Evolutionary conservation across 2,113 vertebrate genomes (phyloP), one percentile per base, ranked within the genome.

Genomic region (Hemicordylus capensis): DNA sequence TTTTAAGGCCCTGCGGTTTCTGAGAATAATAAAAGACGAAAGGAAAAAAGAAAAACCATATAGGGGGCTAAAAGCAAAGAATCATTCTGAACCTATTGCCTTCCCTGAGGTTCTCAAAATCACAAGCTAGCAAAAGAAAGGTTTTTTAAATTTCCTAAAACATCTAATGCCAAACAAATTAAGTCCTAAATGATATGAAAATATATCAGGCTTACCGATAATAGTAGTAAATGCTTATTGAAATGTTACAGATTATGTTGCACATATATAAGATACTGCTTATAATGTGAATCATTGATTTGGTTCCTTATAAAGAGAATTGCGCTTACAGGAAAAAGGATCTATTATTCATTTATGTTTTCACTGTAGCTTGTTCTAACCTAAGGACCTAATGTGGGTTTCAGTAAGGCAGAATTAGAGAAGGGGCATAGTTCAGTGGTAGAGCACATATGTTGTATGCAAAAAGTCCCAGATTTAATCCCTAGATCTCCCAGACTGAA

Each of bases 21-120:
- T 34, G 24, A 74, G 77, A 87, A 42, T 26, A 81, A 22, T 81
- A 54, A 87, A 91, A n/a, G 51, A 17, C n/a, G 88, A 88, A 54
- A 22, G n/a, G 58, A 51, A 87, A 88, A 31, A 19, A 39, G 54
- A 58, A 48, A 66, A 67, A 26, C 31, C 39, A 39, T 81, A n/a
- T 7, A 73, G 76, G 48, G 63, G 34, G 10, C 44, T 93, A 86
- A 92, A 92, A 67, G 5, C 12, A 37, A 19, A 85, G 22, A 14
- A 37, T 4, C 15, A 48, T 86, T 83, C 8, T 59, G 44, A 79
- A 42, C 20, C 31, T 84, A 56, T 76, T 77, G 20, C 77, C 86
- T 90, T 51, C 77, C 76, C 64, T 54, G 24, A 83, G 77, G 85
- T 66, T 69, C 85, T 61, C 72, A 74, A 75, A 89, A 91, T 84